Conservation (phyloP, 2,113 vertebrate species). For the Sylvietta virens region DNA sequence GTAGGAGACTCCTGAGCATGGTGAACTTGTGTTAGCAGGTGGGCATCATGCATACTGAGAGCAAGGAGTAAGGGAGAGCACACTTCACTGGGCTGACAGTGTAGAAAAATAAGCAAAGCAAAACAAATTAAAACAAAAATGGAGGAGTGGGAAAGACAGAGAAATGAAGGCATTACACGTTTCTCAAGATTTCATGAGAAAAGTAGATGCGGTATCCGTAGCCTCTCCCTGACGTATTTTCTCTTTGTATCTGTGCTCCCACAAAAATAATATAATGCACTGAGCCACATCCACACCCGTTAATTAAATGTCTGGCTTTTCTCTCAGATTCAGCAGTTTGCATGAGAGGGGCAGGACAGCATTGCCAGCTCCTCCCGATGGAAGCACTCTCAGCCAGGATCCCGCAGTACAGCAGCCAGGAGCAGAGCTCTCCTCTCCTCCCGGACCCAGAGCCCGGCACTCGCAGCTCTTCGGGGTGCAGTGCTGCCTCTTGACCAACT, state of each 20-base stretch:
- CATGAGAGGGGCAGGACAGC: not conserved
- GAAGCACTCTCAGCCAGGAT: not conserved
- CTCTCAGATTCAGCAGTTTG: not conserved
- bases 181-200: not conserved
- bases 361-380: not conserved
- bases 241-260: not conserved
- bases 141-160: rapidly evolving
- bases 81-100: not conserved
- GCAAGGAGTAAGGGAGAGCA: rapidly evolving
- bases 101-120: not conserved
- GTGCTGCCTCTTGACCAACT: slow-evolving; percentile 40
- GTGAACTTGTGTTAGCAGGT: not conserved
- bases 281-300: not conserved
- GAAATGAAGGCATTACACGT: not conserved
- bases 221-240: not conserved
- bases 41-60: not conserved
- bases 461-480: slow-evolving; percentile 29
- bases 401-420: slow-evolving; percentile 22
- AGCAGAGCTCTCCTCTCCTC: slow-evolving; percentile 20
- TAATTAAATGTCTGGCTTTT: not conserved
- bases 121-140: not conserved
- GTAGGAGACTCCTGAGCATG: rapidly evolving
- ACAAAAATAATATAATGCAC: not conserved
- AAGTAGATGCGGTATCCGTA: not conserved
- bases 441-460: not conserved